phyloP scores from a whole-genome alignment of 2,113 vertebrate genomes.

The Psammodynastes pulverulentus region DNA sequence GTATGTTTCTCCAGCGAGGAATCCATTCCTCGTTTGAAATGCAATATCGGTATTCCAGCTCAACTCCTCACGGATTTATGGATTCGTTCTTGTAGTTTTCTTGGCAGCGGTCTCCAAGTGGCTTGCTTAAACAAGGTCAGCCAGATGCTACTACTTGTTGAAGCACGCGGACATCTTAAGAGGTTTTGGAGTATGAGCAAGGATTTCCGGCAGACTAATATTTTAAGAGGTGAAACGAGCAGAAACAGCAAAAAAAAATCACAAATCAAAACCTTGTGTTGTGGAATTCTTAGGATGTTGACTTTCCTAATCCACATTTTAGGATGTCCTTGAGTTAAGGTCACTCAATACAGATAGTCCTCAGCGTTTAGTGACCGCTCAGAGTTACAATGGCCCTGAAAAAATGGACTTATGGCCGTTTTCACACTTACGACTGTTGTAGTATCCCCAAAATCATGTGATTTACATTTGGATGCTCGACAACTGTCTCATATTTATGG shows the following conservation, averaged over 20 bases:
- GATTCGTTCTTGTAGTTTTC: not conserved
- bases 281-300: not conserved
- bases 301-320: not conserved
- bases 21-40: not conserved
- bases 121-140: not conserved
- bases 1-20: not conserved
- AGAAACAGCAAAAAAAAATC: not conserved
- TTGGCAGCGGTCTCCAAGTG: not conserved
- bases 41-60: not conserved
- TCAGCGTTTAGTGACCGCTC: not conserved
- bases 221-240: not conserved
- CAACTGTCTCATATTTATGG: not conserved
- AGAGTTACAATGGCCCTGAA: not conserved
- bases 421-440: not conserved
- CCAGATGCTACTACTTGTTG: not conserved
- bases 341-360: not conserved
- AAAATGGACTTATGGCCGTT: not conserved
- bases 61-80: not conserved
- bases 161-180: not conserved
- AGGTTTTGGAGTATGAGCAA: not conserved
- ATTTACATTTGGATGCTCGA: not conserved
- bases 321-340: not conserved
- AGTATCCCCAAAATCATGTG: not conserved
- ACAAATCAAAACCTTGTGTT: not conserved
- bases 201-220: not conserved